Base-by-base conservation (phyloP, 2,888 invertebrate genomes). In the Cyclophora albipunctata region DNA sequence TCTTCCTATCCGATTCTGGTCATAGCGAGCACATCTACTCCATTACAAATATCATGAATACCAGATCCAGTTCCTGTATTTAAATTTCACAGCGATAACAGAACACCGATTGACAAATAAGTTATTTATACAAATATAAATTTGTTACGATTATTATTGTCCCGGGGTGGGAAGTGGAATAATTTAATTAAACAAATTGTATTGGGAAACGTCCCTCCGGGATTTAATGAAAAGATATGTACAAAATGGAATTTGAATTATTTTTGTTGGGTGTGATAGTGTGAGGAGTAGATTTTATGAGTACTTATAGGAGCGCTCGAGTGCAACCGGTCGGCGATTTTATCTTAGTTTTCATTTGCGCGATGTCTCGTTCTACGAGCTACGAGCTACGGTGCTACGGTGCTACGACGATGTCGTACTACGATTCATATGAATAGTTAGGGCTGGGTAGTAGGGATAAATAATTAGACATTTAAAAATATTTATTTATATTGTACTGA, bases 271-370 rank as follows among this genome's bases (percentile, higher is more conserved):
- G 20, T 20, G 20, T 20, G 20, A 20, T 20, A 20, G 20, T 20
- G 20, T 20, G 20, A 20, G 20, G 20, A 20, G 20, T 20, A 20
- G 20, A 20, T 20, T 20, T 20, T 20, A 20, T 20, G 20, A 2
- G 20, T 37, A 37, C 4, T 37, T 4, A 37, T 37, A 37, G 37
- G 37, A 37, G 5, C 37, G 5, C 37, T 49, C 49, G 57, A 45
- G 52, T 58, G 49, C 45, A 53, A 53, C 51, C 49, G 56, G 53
- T 60, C 58, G 53, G 57, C 56, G 70, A 72, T 69, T 63, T 66
- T 69, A 67, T 71, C 67, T 59, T 51, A 53, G 60, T 63, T 67
- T 69, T 66, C 68, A 71, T 71, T 72, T 66, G 61, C 61, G 57
- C 58, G 57, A 59, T 60, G 57, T 53, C 41, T 59, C 50, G 53